A percentile compares a stretch with the other conserved stretches of the same genome.
Conservation (phyloP, 1,140 invertebrate genomes). For the Melanaphis sacchari region DNA sequence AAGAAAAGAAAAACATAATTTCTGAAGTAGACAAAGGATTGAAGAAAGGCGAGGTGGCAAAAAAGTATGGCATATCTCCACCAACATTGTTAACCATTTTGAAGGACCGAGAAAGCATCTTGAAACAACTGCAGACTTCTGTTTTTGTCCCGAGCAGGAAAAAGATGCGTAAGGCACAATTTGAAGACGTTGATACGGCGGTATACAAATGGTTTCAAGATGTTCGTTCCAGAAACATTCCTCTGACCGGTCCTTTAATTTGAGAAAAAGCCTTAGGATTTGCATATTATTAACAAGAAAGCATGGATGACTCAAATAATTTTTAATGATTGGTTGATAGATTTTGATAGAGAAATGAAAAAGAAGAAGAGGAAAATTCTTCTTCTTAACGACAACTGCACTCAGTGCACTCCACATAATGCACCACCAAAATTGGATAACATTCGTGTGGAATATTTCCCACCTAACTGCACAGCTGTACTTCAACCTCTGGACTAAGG, state of each 20-base stretch:
- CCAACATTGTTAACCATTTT: constrained; percentile 13
- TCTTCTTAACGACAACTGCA: constrained; percentile 59
- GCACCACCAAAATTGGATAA: constrained; percentile 58
- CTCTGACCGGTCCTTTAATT: constrained; percentile 6
- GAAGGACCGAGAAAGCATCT: too few species aligned
- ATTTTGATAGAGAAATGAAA: constrained; percentile 60
- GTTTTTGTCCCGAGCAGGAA: too few species aligned
- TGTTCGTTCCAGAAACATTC: not conserved
- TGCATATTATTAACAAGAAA: constrained; percentile 62
- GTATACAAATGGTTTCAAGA: not conserved
- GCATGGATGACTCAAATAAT: constrained; percentile 64
- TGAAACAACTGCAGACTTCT: too few species aligned
- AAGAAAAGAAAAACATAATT: constrained; percentile 16
- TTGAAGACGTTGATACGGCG: too few species aligned
- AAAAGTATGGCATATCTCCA: constrained; percentile 11
- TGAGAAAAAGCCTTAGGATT: not conserved
- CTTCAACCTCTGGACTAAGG: constrained; percentile 67
- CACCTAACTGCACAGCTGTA: constrained; percentile 60
- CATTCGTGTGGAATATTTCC: constrained; percentile 9
- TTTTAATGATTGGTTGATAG: constrained; percentile 61
- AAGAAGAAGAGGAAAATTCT: constrained; percentile 60
- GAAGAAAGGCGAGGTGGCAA: constrained; percentile 23
- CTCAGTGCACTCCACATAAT: constrained; percentile 59
- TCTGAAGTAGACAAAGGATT: not conserved
- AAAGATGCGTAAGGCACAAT: too few species aligned